phyloP scores from a whole-genome alignment of 2,888 invertebrate genomes.

The Blastobasis lacticolella region DNA sequence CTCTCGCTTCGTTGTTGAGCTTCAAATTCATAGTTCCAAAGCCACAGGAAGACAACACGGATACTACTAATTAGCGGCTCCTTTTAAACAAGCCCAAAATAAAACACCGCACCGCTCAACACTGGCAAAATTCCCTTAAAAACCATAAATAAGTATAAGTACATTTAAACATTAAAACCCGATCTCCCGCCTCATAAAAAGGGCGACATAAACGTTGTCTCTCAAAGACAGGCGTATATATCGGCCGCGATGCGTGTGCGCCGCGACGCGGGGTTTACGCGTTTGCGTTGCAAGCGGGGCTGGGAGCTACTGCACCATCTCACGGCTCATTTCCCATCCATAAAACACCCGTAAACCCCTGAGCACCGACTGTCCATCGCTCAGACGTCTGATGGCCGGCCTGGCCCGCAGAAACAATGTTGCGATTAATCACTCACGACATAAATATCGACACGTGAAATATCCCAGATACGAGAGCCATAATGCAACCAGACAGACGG shows the following conservation, averaged over 20 bases:
- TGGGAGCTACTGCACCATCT: constrained; percentile 46
- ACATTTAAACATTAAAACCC: too few species aligned
- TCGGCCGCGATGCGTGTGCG: constrained; percentile 31
- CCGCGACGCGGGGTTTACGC: constrained; percentile 23
- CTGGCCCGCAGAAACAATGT: constrained; percentile 37
- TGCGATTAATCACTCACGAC: constrained; percentile 53
- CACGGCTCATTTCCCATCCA: constrained; percentile 42
- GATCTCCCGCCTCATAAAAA: too few species aligned
- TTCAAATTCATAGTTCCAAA: constrained; percentile 55
- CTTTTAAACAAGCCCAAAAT: too few species aligned
- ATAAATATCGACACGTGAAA: constrained; percentile 56
- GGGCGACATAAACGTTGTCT: too few species aligned
- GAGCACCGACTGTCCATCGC: constrained; percentile 25
- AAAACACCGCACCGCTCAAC: too few species aligned
- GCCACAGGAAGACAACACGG: constrained; percentile 19
- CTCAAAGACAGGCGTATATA: too few species aligned
- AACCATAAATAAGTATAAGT: too few species aligned
- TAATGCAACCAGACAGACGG: too few species aligned
- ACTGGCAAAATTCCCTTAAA: too few species aligned
- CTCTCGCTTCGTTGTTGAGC: constrained; percentile 44
- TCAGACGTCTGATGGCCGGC: constrained; percentile 17
- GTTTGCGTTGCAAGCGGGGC: constrained; percentile 42
- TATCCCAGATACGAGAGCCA: constrained; percentile 39
- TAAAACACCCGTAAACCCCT: constrained; percentile 48
- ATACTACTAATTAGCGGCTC: too few species aligned